Conservation (phyloP, 2,797 vertebrate genomes). For the Microctenopoma lineatum region DNA sequence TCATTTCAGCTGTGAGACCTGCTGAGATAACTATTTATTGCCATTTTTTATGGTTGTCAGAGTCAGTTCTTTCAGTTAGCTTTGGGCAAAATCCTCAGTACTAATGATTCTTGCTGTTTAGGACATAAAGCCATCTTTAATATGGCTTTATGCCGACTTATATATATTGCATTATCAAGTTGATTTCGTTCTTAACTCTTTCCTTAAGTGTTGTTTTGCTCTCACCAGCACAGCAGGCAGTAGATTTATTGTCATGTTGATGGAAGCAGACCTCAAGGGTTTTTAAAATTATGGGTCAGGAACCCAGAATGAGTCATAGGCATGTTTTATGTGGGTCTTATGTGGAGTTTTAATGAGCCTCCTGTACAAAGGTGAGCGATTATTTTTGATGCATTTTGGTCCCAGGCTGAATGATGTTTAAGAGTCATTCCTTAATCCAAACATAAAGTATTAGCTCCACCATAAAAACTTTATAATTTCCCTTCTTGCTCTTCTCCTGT, state of each 20-base stretch:
- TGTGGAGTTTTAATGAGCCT: conserved; percentile 62
- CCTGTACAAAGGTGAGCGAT: conserved; percentile 60
- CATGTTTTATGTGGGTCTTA: conserved; percentile 51
- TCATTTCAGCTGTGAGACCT: conserved; percentile 10
- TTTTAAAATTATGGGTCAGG: conserved; percentile 67
- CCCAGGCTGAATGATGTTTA: conserved; percentile 51
- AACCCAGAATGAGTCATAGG: conserved; percentile 60
- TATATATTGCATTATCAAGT: conserved; percentile 17
- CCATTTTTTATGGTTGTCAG: conserved; percentile 10
- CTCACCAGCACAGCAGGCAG: conserved; percentile 33
- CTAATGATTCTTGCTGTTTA: conserved; percentile 19
- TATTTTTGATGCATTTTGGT: conserved; percentile 59
- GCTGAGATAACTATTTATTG: conserved; percentile 25
- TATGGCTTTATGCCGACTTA: conserved; percentile 25
- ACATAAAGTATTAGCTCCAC: conserved; percentile 48
- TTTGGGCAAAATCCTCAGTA: background rate
- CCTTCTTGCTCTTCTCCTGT: background rate
- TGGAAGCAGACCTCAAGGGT: conserved; percentile 57
- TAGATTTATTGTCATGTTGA: conserved; percentile 67
- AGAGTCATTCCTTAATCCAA: conserved; percentile 66
- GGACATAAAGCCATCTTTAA: conserved; percentile 10
- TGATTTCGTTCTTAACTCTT: conserved; percentile 7
- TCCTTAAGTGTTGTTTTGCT: conserved; percentile 39
- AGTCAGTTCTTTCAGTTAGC: background rate
- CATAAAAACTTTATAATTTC: conserved; percentile 8